Evolutionary conservation across 2,888 invertebrate species (phyloP), one percentile per base, ranked within the genome.

Genomic region (Cerceris ruficornis): DNA sequence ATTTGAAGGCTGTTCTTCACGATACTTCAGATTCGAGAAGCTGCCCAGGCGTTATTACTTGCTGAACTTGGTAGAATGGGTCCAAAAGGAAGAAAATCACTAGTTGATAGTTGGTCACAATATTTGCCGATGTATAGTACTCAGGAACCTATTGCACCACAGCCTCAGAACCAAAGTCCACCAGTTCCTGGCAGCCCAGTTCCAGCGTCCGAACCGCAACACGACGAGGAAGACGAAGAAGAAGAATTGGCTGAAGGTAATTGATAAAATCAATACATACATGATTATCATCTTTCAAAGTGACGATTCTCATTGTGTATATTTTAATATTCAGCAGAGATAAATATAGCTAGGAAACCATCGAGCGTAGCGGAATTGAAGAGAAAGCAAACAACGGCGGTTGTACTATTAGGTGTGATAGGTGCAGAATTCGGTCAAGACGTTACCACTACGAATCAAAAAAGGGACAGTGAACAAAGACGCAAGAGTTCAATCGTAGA

Each of bases 361-460:
- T 97, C 97, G 0, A 97, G 97, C 80, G 93, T 96, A 2, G 96
- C 97, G 0, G 98, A 98, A 92, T 92, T 98, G 67, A 97, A 98
- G 86, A 94, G 98, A 7, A 98, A 98, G 88, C 99, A 99, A 92
- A 98, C 99, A 0, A 99, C 99, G 0, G 98, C 99, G 0, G 98
- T 99, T 0, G 98, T 99, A 6, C 93, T 99, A 67, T 93, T 99
- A 54, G 99, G 99, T 0, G 99, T 99, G 0, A 98, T 99, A 68
- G 99, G 99, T 0, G 98, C 99, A 0, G 99, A 99, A 93, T 99
- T 99, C 90, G 99, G 99, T 0, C 98, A 98, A 91, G 99, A 99
- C 90, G 97, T 99, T 65, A 95, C 96, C 0, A 95, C 95, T 54
- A 95, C 95, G 43, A 95, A 94, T 86, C 95, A 95, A 85, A 93